phyloP scores from a whole-genome alignment of 2,797 vertebrate species.

The Thamnophis elegans region DNA sequence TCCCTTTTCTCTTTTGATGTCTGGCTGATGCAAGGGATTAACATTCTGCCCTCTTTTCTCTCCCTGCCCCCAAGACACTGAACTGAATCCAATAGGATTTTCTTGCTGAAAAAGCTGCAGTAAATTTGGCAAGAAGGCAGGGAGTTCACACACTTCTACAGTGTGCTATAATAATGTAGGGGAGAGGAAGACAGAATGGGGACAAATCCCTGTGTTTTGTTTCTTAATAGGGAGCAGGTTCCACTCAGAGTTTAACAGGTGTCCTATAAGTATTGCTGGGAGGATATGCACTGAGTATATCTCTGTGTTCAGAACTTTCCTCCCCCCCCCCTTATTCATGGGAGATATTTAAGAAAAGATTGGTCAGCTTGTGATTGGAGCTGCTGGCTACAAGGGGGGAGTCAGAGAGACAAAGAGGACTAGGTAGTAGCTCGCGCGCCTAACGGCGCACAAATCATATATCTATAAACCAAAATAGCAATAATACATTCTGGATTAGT shows the following conservation, averaged over 20 bases:
- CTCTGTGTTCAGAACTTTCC: neutral
- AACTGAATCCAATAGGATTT: slow-evolving; percentile 19
- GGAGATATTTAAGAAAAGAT: neutral
- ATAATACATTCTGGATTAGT: too few species aligned
- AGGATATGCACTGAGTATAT: neutral
- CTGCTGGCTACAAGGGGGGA: too few species aligned
- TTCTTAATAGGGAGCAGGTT: neutral
- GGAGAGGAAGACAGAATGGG: neutral
- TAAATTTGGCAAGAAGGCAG: slow-evolving; percentile 14
- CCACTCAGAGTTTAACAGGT: neutral
- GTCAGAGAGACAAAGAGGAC: too few species aligned
- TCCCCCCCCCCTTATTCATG: neutral
- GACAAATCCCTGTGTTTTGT: neutral
- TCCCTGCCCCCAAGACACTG: neutral
- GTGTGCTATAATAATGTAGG: neutral
- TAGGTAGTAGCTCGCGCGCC: too few species aligned
- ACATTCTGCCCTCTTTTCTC: slow-evolving; percentile 19
- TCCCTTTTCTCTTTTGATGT: slow-evolving; percentile 15
- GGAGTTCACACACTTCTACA: neutral
- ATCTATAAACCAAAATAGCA: too few species aligned
- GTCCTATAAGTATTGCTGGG: neutral
- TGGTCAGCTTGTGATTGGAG: neutral
- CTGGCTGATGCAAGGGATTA: slow-evolving; percentile 15
- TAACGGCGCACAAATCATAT: too few species aligned
- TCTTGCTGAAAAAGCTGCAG: neutral